Base-by-base conservation (phyloP, 2,113 vertebrate genomes). In the Cottus gobio region DNA sequence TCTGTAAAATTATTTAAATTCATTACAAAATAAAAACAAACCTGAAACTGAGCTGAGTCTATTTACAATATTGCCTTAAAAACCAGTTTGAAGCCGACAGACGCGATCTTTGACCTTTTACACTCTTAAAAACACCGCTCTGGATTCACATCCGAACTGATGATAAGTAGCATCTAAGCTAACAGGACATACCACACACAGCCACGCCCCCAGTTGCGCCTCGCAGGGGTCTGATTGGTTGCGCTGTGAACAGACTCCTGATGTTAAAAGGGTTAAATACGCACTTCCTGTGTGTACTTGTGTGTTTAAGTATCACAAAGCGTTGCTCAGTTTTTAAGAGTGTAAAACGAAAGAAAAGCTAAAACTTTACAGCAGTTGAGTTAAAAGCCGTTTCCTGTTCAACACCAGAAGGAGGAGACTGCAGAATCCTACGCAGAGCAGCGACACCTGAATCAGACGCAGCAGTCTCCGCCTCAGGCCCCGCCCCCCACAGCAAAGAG, bases 51-150 rank as follows among this genome's bases (percentile, higher is more conserved):
- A 83, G 68, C 69, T 34, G 66, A 83, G 68, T 71, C 81, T 84
- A 83, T 86, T 84, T 82, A 88, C 86, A 90, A 24, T 76, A 83
- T 83, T 83, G 80, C 71, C 80, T 76, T 79, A 73, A 78, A 83
- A 79, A 83, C 56, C 69, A 36, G 31, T 63, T 39, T 2, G 36
- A 66, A 56, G 54, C 39, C 54, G 64, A 74, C 63, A 18, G 57
- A 31, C 36, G 11, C 22, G 70, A 84, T 61, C 70, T 84, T 68
- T 77, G 46, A 80, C 76, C 76, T 39, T 64, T 39, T 70, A 71
- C 78, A 67, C 77, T 71, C 56, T 48, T 22, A 36, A 69, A 37
- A 74, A 77, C 52, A 60, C 34, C 31, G 31, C 31, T 31, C 31
- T 31, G n/a, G n/a, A n/a, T n/a, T n/a, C n/a, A 1, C 20, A 5